These are phyloP conservation scores for Lepus oiostolus DNA, from an alignment of 2,797 vertebrate genomes.

Conservation along the genomic window DNA sequence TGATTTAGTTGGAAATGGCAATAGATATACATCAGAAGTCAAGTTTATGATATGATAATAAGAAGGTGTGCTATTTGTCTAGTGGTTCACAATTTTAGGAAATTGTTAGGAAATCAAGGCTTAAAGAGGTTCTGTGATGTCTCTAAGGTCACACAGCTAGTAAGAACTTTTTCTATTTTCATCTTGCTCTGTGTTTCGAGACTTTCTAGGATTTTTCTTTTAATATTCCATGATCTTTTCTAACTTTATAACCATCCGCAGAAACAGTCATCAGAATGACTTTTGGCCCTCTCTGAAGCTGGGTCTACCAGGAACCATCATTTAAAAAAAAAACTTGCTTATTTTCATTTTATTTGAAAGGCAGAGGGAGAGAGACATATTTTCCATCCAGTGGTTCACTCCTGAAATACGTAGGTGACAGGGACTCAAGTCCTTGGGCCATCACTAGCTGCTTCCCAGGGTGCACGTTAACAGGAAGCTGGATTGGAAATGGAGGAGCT, in stretches of 20 bases:
- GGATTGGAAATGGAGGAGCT: no score
- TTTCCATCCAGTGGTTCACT: no score
- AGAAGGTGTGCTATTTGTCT: slow-evolving; percentile 25
- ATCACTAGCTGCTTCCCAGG: no score
- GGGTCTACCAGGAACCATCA: slow-evolving; percentile 6
- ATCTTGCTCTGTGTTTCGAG: slow-evolving; percentile 33
- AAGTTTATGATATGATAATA: slow-evolving; percentile 41
- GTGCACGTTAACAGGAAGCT: no score
- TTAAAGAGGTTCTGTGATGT: slow-evolving; percentile 21
- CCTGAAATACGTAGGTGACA: no score
- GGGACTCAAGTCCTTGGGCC: no score
- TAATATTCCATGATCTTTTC: slow-evolving; percentile 30
- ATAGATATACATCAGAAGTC: slow-evolving; percentile 55
- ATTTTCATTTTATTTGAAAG: no score
- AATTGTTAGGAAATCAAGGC: slow-evolving; percentile 9
- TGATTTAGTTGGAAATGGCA: slow-evolving; percentile 63
- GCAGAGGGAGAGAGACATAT: no score
- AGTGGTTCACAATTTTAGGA: slow-evolving; percentile 49
- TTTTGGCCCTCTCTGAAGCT: not conserved
- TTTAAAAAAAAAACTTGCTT: not conserved
- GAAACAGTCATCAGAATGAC: slow-evolving; percentile 27
- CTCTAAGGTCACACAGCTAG: not conserved
- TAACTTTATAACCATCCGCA: slow-evolving; percentile 11
- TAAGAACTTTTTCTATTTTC: slow-evolving; percentile 48
- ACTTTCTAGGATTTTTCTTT: slow-evolving; percentile 54